Percentiles rank a stretch among this genome's conserved stretches.
Conservation (phyloP, 2,797 vertebrate species). For the Mallotus villosus region DNA sequence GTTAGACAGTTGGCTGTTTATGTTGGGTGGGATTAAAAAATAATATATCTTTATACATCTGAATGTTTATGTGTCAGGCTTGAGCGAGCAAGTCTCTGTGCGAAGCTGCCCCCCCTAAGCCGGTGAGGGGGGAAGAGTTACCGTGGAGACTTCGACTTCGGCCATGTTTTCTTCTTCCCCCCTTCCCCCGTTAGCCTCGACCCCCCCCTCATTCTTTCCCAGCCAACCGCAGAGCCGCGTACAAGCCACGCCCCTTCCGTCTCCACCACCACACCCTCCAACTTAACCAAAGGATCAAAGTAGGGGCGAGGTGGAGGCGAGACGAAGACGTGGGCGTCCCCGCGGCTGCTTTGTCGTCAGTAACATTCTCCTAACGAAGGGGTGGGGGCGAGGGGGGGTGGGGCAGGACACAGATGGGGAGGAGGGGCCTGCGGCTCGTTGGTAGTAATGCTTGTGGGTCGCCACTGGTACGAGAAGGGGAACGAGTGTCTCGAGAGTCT, state of each 20-base stretch:
- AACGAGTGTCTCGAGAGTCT: slow-evolving; percentile 57
- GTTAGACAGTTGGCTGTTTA: slow-evolving; percentile 50
- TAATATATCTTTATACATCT: slow-evolving; percentile 77
- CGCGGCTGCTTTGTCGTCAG: slow-evolving; percentile 57
- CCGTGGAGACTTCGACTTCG: slow-evolving; percentile 60
- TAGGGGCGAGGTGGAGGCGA: slow-evolving; percentile 30
- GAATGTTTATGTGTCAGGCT: slow-evolving; percentile 84
- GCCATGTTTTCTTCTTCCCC: slow-evolving; percentile 65
- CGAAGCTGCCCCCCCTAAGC: slow-evolving; percentile 77
- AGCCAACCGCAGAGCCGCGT: slow-evolving; percentile 30
- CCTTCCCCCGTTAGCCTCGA: slow-evolving; percentile 57
- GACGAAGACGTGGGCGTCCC: slow-evolving; percentile 58
- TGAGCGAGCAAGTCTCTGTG: slow-evolving; percentile 85
- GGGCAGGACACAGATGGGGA: slow-evolving; percentile 54
- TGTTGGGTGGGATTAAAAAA: slow-evolving; percentile 63
- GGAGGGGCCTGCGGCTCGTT: slow-evolving; percentile 64
- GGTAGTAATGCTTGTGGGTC: slow-evolving; percentile 65
- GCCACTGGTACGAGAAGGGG: slow-evolving; percentile 24
- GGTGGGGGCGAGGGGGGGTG: slow-evolving; percentile 54
- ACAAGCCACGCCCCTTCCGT: slow-evolving; percentile 43
- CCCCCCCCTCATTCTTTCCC: slow-evolving; percentile 78
- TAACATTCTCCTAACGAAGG: slow-evolving; percentile 47
- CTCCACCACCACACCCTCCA: slow-evolving; percentile 33
- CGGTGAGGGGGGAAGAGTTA: slow-evolving; percentile 69
- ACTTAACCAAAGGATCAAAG: slow-evolving; percentile 40